Percentiles rank a stretch among this genome's conserved stretches.
Conservation (phyloP, 2,888 invertebrate species). For the Drosophila meridionalis region DNA sequence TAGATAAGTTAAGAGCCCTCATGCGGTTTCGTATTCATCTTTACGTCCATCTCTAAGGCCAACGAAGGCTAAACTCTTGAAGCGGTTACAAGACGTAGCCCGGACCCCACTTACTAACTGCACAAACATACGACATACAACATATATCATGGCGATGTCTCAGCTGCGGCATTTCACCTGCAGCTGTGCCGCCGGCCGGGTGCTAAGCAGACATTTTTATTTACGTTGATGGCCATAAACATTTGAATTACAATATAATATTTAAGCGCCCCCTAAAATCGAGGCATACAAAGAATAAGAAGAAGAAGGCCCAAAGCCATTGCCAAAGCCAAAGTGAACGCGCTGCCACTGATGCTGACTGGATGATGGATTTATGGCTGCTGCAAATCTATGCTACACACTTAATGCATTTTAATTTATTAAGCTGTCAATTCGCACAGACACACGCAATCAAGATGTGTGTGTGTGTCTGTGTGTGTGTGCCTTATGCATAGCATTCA, state of each 20-base stretch:
- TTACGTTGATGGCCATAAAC: slow-evolving; percentile 79
- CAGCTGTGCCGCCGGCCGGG: slow-evolving; percentile 39
- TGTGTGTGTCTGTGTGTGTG: slow-evolving; percentile 1
- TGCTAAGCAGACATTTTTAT: slow-evolving; percentile 74
- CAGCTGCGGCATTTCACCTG: slow-evolving; percentile 35
- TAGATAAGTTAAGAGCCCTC: neutral
- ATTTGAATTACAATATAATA: slow-evolving; percentile 80
- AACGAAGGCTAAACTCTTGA: neutral
- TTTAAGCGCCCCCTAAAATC: slow-evolving; percentile 52
- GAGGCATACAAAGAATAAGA: neutral
- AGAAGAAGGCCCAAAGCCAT: slow-evolving; percentile 38
- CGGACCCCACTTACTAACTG: neutral
- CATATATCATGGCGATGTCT: slow-evolving; percentile 50
- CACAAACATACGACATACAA: slow-evolving; percentile 20
- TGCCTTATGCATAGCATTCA: slow-evolving; percentile 9
- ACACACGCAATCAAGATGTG: slow-evolving; percentile 9
- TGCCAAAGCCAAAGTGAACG: slow-evolving; percentile 30
- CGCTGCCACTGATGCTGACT: slow-evolving; percentile 26
- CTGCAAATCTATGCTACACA: slow-evolving; percentile 73
- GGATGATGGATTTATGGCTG: slow-evolving; percentile 71
- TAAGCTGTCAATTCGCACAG: slow-evolving; percentile 70
- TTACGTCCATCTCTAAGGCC: slow-evolving; percentile 1
- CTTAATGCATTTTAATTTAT: slow-evolving; percentile 80
- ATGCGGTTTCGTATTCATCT: neutral
- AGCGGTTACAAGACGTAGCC: slow-evolving; percentile 10